Percentiles rank a stretch among this genome's conserved stretches.
phyloP scores from a whole-genome alignment of 1,140 invertebrate genomes.

The Anthonomus grandis region DNA sequence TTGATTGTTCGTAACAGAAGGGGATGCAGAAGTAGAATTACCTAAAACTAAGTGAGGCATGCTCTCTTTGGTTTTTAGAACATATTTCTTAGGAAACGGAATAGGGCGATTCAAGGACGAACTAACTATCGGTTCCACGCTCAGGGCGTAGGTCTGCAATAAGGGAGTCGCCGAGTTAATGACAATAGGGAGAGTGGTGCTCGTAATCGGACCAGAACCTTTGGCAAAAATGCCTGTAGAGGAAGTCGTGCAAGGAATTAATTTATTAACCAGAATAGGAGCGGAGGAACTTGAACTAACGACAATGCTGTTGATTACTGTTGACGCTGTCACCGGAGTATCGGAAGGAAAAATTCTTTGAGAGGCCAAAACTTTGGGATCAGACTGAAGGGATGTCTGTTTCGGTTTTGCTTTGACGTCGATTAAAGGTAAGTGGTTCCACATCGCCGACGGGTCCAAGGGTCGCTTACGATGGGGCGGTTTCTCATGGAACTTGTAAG shows the following conservation, averaged over 20 bases:
- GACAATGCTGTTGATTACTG: too few species aligned
- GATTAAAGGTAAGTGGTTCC: constrained; percentile 10
- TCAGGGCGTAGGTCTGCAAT: constrained; percentile 3
- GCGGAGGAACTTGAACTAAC: too few species aligned
- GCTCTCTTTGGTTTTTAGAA: too few species aligned
- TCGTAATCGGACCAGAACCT: too few species aligned
- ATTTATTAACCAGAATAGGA: too few species aligned
- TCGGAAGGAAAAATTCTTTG: not conserved
- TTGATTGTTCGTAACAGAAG: too few species aligned
- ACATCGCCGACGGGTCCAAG: constrained; percentile 4
- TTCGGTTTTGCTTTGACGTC: not conserved
- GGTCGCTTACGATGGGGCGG: not conserved
- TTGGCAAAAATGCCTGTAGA: too few species aligned
- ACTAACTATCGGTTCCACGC: not conserved
- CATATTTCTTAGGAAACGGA: not conserved
- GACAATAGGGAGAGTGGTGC: not conserved
- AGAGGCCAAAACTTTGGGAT: not conserved
- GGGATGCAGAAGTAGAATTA: too few species aligned
- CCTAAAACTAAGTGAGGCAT: too few species aligned
- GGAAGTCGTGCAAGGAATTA: too few species aligned
- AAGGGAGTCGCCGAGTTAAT: constrained; percentile 5
- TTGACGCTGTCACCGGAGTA: not conserved
- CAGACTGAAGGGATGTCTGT: not conserved
- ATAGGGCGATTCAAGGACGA: not conserved
- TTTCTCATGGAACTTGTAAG: constrained; percentile 19